Evolutionary conservation across 1,140 invertebrate genomes (phyloP).

Genomic region (Brachionus calyciflorus): DNA sequence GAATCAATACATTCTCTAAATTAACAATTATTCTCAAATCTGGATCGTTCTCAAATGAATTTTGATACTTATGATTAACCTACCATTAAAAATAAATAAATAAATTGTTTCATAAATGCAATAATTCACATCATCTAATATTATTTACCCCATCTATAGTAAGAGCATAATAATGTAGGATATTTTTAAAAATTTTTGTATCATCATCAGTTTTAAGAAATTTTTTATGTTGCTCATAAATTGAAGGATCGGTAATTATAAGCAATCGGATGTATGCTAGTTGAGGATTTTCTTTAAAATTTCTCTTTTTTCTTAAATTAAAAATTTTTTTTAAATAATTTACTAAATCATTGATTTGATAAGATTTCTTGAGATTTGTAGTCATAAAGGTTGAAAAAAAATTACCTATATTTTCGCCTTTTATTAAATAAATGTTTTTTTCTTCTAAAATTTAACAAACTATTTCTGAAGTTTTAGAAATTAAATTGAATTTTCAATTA

Average conservation of each 20-base stretch:
- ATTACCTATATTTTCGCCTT: too few relatives aligned
- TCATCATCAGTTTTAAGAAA: not conserved
- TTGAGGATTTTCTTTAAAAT: not conserved
- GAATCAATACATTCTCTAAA: not conserved
- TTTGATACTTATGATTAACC: slow-evolving; percentile 1
- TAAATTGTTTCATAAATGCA: too few relatives aligned
- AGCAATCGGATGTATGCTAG: not conserved
- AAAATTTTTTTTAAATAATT: too few relatives aligned
- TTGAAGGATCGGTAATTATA: not conserved
- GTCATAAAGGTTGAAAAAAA: too few relatives aligned
- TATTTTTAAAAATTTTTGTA: not conserved
- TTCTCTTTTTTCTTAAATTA: not conserved
- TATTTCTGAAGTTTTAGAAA: too few relatives aligned
- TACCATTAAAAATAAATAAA: not conserved
- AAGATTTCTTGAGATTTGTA: too few relatives aligned
- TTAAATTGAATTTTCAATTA: too few relatives aligned
- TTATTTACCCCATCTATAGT: not conserved
- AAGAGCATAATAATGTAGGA: not conserved
- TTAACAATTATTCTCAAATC: not conserved
- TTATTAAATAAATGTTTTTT: too few relatives aligned
- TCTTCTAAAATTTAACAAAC: too few relatives aligned
- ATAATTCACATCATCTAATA: too few relatives aligned
- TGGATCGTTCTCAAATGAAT: not conserved
- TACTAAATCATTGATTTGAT: too few relatives aligned
- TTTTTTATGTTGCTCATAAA: not conserved